Conservation (phyloP, 2,113 vertebrate genomes). For the Myodes glareolus region DNA sequence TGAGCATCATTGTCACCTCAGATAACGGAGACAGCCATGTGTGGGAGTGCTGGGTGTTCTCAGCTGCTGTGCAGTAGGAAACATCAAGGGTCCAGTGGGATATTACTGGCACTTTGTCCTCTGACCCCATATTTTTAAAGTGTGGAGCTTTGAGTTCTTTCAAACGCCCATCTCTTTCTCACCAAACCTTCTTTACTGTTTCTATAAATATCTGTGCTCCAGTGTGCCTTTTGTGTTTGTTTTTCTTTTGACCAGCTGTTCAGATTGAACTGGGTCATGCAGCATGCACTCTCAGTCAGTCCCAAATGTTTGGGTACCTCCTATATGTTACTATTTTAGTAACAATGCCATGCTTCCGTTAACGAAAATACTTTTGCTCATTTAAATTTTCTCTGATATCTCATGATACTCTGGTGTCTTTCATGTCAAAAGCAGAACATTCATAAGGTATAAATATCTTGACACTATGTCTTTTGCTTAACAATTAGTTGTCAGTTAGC, state of each 20-base stretch:
- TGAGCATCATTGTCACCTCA: slow-evolving; percentile 42
- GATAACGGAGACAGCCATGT: slow-evolving; percentile 35
- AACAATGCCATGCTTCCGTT: not conserved
- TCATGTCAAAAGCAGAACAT: slow-evolving; percentile 22
- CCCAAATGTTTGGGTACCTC: slow-evolving; percentile 23
- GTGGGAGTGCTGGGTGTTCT: slow-evolving; percentile 55
- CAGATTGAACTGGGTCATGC: slow-evolving; percentile 60
- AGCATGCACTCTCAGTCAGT: slow-evolving; percentile 40
- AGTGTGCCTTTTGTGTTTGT: slow-evolving; percentile 47
- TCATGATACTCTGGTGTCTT: not conserved
- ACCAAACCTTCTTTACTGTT: slow-evolving; percentile 54
- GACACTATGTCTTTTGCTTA: not conserved
- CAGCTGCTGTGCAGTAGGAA: slow-evolving; percentile 38
- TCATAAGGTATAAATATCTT: not conserved
- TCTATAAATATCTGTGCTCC: slow-evolving; percentile 69
- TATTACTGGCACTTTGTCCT: slow-evolving; percentile 70
- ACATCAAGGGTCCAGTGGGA: slow-evolving; percentile 1
- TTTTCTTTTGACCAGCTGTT: slow-evolving; percentile 68
- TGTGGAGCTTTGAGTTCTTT: slow-evolving; percentile 61
- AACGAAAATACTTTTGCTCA: slow-evolving; percentile 4
- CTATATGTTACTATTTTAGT: slow-evolving; percentile 12
- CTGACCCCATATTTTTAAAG: slow-evolving; percentile 47
- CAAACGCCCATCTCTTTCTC: slow-evolving; percentile 55
- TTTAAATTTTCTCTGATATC: slow-evolving; percentile 31
- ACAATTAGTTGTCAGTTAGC: not conserved